phyloP scores from a whole-genome alignment of 1,140 invertebrate species.

The Fopius arisanus region DNA sequence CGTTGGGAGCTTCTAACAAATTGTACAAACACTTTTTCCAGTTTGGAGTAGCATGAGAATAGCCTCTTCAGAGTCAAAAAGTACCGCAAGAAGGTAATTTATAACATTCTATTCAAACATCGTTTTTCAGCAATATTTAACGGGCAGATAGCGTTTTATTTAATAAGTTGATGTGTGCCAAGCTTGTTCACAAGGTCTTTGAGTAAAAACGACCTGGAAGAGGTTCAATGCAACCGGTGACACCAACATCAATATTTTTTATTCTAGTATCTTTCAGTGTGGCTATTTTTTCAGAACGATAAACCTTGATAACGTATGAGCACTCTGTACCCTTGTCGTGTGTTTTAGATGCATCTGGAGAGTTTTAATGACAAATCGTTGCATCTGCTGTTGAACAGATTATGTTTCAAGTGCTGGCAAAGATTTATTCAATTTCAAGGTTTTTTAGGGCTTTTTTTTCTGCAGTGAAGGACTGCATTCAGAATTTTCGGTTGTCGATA shows the following conservation, averaged over 20 bases:
- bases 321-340: background rate
- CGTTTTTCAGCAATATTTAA: background rate
- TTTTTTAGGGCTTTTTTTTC: too few relatives aligned
- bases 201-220: background rate
- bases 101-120: background rate
- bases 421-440: too few relatives aligned
- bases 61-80: background rate
- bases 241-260: background rate
- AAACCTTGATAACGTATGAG: background rate
- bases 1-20: background rate
- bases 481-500: too few relatives aligned
- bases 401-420: too few relatives aligned
- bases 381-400: background rate
- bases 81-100: background rate
- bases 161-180: background rate
- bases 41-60: background rate
- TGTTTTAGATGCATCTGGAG: background rate
- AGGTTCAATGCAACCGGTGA: slow-evolving; percentile 1
- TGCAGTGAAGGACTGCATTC: too few relatives aligned
- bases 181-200: background rate
- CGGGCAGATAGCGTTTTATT: background rate
- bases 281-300: background rate
- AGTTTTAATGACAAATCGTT: background rate
- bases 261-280: background rate
- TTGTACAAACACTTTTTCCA: background rate